phyloP scores from a whole-genome alignment of 2,888 invertebrate species.

The Dorcus hopei region DNA sequence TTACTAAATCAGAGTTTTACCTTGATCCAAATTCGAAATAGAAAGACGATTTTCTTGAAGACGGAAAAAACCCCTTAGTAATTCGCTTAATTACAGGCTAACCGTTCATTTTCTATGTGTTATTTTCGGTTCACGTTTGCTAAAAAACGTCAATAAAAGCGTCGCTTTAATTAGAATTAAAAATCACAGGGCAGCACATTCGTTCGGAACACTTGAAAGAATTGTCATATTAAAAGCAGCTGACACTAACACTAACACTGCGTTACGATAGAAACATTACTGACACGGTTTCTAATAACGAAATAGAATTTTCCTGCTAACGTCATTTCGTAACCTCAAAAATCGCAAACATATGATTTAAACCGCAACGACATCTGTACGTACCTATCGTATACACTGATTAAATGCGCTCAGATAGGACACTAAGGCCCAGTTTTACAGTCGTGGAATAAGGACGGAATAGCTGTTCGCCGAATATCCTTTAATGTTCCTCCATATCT shows the following conservation, averaged over 20 bases:
- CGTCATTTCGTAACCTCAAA: too few relatives aligned
- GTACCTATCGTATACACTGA: too few relatives aligned
- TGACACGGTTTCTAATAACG: slow-evolving; percentile 1
- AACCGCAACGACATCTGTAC: too few relatives aligned
- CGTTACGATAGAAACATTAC: slow-evolving; percentile 16
- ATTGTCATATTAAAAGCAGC: slow-evolving; percentile 12
- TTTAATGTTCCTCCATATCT: too few relatives aligned
- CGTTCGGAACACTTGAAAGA: slow-evolving; percentile 8
- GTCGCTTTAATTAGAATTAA: background rate
- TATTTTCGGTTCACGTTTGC: too few relatives aligned
- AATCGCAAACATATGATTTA: too few relatives aligned
- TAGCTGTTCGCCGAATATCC: too few relatives aligned
- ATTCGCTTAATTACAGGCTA: too few relatives aligned
- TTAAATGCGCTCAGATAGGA: too few relatives aligned
- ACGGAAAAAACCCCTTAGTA: background rate
- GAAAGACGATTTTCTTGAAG: background rate
- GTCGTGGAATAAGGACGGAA: too few relatives aligned
- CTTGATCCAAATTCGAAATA: background rate
- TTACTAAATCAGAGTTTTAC: background rate
- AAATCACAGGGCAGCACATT: background rate
- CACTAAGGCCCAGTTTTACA: too few relatives aligned
- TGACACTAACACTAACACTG: background rate
- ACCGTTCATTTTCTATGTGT: too few relatives aligned
- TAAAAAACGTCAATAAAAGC: background rate
- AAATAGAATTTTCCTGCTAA: background rate